Percentiles rank a stretch among this genome's conserved stretches.
Conservation (phyloP, 2,888 invertebrate genomes). For the Coenonympha arcania region DNA sequence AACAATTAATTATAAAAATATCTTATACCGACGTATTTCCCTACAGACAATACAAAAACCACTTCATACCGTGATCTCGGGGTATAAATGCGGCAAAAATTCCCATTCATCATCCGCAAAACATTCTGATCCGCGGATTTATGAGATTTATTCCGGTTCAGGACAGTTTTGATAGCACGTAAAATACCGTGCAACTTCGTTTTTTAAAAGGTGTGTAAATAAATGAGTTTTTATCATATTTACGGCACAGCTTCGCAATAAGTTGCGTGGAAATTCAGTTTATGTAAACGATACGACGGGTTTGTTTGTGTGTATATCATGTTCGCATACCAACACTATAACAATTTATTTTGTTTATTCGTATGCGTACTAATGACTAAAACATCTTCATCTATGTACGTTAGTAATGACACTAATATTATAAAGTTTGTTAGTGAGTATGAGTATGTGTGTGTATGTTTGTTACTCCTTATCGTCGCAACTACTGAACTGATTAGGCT, state of each 20-base stretch:
- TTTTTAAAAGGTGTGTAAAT: constrained; percentile 11
- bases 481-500: too few species aligned
- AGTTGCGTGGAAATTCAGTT: not conserved
- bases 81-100: constrained; percentile 43
- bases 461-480: too few species aligned
- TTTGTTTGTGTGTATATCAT: not conserved
- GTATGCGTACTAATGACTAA: too few species aligned
- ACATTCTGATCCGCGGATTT: constrained; percentile 60
- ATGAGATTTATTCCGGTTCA: constrained; percentile 53
- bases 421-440: too few species aligned
- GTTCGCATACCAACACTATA: too few species aligned
- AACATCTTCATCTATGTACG: too few species aligned
- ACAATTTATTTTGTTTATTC: too few species aligned
- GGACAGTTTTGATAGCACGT: constrained; percentile 41
- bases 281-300: not conserved
- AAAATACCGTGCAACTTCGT: constrained; percentile 22
- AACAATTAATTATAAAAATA: constrained; percentile 15
- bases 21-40: constrained; percentile 7
- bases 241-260: not conserved
- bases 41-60: constrained; percentile 17
- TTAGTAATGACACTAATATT: too few species aligned
- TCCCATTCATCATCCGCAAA: constrained; percentile 58
- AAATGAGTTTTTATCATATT: not conserved
- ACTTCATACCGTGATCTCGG: constrained; percentile 23
- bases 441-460: too few species aligned